Percentiles rank a stretch among this genome's conserved stretches.
Evolutionary conservation across 2,113 vertebrate species (phyloP).

Genomic region (Phocoena sinus): DNA sequence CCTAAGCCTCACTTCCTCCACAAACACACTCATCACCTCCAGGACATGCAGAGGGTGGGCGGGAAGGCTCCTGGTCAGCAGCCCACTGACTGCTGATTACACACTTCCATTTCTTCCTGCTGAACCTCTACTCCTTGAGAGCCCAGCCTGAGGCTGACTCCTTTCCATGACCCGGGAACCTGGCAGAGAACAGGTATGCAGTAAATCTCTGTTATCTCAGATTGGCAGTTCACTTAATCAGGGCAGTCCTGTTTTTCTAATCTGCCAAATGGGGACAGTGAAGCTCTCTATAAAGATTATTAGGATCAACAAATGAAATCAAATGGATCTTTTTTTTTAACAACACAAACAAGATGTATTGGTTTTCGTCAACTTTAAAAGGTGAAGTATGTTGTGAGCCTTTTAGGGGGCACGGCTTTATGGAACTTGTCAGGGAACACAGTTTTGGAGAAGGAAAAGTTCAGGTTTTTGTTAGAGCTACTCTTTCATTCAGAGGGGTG

Average conservation of each 20-base stretch:
- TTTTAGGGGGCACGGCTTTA: background rate
- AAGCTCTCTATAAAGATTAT: background rate
- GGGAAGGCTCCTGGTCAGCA: background rate
- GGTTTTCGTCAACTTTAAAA: background rate
- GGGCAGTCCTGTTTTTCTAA: background rate
- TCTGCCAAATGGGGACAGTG: constrained; percentile 35
- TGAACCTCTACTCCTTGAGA: background rate
- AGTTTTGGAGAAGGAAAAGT: background rate
- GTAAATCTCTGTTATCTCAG: background rate
- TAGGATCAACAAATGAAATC: background rate
- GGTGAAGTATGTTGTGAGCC: background rate
- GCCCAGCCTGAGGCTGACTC: background rate
- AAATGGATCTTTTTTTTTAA: background rate
- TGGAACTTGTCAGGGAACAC: background rate
- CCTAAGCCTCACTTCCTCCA: background rate
- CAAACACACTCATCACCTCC: background rate
- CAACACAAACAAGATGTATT: background rate
- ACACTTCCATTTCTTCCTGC: background rate
- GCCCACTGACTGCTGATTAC: background rate
- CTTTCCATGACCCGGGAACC: constrained; percentile 2
- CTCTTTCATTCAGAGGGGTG: background rate
- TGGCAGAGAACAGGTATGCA: background rate
- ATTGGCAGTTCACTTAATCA: constrained; percentile 34
- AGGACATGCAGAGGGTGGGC: too few species aligned
- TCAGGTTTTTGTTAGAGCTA: background rate